phyloP scores from a whole-genome alignment of 92 coral and sea anemone species.

The Ricordea florida region DNA sequence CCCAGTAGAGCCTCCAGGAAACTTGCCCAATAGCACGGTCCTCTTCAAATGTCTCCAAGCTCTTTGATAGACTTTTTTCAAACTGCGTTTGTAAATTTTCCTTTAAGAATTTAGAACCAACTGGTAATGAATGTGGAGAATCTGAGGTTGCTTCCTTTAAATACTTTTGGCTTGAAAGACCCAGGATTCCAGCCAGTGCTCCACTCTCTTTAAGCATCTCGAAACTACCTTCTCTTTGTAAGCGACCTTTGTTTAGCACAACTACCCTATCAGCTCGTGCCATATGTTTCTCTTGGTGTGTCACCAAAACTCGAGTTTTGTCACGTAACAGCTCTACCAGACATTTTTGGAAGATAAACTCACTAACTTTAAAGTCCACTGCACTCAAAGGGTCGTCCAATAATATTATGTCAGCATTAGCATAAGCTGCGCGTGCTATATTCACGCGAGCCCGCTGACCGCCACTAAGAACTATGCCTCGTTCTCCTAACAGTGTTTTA shows the following conservation, averaged over 20 bases:
- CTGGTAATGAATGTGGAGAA: too few species aligned
- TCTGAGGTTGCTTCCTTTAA: too few species aligned
- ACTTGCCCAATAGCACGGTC: not conserved
- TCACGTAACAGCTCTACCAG: not conserved
- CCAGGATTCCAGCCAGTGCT: not conserved
- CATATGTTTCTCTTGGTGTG: not conserved
- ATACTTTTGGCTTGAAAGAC: not conserved
- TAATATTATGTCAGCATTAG: not conserved
- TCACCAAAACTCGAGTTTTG: not conserved
- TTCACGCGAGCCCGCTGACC: not conserved
- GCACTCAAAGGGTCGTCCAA: slow-evolving; percentile 8
- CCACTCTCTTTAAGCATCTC: not conserved
- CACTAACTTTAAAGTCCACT: not conserved
- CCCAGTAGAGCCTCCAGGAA: not conserved
- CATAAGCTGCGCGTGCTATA: slow-evolving; percentile 8
- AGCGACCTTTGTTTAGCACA: not conserved
- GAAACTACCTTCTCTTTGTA: not conserved
- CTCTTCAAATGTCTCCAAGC: not conserved
- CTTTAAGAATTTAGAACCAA: too few species aligned
- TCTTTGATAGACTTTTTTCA: not conserved
- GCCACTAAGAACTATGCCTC: not conserved
- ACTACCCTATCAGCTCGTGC: too few species aligned
- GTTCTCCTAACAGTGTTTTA: not conserved
- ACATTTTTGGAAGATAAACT: not conserved
- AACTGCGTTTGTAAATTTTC: too few species aligned